These are phyloP conservation scores for Sipha maydis DNA, from an alignment of 2,888 invertebrate species.

Conservation along the genomic window DNA sequence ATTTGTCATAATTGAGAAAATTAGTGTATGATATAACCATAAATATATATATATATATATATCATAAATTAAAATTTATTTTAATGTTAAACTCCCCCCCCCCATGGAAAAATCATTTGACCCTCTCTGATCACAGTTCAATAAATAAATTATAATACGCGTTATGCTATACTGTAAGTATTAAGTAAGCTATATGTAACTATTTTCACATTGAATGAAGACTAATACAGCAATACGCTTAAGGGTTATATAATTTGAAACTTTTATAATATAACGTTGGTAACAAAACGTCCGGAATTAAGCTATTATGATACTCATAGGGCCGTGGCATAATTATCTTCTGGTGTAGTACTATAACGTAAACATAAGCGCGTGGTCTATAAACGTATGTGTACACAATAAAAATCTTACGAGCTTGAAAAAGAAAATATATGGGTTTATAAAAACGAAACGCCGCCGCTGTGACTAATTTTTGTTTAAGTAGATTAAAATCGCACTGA, in stretches of 20 bases:
- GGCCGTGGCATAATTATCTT: constrained; percentile 22
- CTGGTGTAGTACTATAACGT: background rate
- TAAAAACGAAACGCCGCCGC: constrained; percentile 27
- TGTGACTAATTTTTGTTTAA: constrained; percentile 36
- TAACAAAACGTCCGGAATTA: constrained; percentile 35
- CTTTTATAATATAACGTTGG: constrained; percentile 2
- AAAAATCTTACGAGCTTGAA: constrained; percentile 6
- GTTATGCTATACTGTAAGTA: no score
- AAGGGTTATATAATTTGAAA: background rate
- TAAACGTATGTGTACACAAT: constrained; percentile 16
- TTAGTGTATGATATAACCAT: no score
- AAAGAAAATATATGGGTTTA: background rate
- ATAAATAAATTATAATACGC: no score
- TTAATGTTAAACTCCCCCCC: no score
- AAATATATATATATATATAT: no score
- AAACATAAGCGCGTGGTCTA: background rate
- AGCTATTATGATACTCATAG: constrained; percentile 27
- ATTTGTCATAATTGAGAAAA: no score
- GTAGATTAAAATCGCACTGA: constrained; percentile 55
- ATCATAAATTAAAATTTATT: no score
- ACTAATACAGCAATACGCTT: background rate
- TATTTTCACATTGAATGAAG: background rate
- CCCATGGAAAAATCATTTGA: no score
- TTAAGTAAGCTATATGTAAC: background rate
- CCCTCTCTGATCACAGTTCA: no score